Evolutionary conservation across 2,888 invertebrate genomes (phyloP), one percentile per base, ranked within the genome.

Genomic region (Lasioglossum zephyrum): DNA sequence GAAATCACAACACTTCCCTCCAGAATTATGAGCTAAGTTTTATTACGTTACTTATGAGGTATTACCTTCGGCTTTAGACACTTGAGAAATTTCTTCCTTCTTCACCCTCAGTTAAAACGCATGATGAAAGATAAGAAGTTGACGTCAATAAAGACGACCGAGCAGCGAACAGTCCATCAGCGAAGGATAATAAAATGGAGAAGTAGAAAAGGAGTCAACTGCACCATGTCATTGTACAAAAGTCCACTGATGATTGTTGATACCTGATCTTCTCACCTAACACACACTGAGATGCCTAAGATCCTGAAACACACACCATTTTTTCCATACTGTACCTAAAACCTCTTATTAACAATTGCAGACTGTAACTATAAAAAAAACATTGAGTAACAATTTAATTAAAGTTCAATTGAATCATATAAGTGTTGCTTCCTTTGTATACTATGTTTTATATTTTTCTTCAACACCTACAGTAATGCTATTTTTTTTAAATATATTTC

Each of bases 301-400:
- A 89, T 90, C 94, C 94, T 94, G 94, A 84, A 94, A 94, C 94
- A 94, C 90, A 93, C 89, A 94, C 90, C 90, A 93, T 92, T 92
- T 93, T 91, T 92, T 87, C 90, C 88, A 91, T 82, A 89, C 91
- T 93, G 87, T 92, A 93, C 90, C 93, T 91, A 88, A 77, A 83
- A 87, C 80, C 75, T 83, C 86, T 88, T 73, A 77, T 70, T 47
- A 77, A 77, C 60, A 82, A 86, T 79, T 74, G 73, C 53, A 87
- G 66, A 89, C 79, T 88, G 80, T 77, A 86, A 89, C 66, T 82
- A 79, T 75, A 81, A 78, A 82, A 81, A 78, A 82, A 77, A 78
- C 70, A 66, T 77, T 80, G 16, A 72, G 26, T 5, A 31, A 70
- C n/a, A n/a, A 16, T 26, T 72, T 81, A 36, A 26, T 73, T 73